Base-by-base conservation (phyloP, 2,888 invertebrate species). In the Notocelia uddmanniana region DNA sequence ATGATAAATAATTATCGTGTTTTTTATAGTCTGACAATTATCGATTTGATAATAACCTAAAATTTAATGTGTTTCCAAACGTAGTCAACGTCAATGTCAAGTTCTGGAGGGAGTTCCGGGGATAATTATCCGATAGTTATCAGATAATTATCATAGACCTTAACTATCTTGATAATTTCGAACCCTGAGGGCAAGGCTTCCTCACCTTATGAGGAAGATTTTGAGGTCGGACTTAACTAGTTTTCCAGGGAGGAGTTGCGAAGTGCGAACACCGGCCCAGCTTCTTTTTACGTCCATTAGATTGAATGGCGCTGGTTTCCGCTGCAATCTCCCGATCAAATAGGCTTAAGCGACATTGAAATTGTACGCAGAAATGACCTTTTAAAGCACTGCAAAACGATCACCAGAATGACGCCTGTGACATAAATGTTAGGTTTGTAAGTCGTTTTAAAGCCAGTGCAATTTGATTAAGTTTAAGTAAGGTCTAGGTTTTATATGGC, bases 251-350 rank as follows among this genome's bases (percentile, higher is more conserved):
- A n/a, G 6, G 45, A 45, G 45, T 45, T 45, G 6, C n/a, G 45
- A 15, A 41, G 41, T 5, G 0, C 5, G 13, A 5, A 45, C n/a
- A n/a, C 13, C n/a, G 8, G 8, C 8, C 8, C 45, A 8, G 45
- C 45, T 45, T n/a, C 54, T 59, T 66, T 71, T 71, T 71, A 66
- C 57, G n/a, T 13, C 64, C 70, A 66, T 70, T 70, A 66, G 66
- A 67, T 45, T 55, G 67, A 71, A 71, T 71, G 71, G 71, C 34
- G 54, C 15, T 3, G 55, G 67, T 67, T 72, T 72, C 71, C 71
- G 71, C 21, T 63, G 15, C 26, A 26, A 8, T 2, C 21, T 55
- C 55, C 26, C 26, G 23, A 26, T 55, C 18, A 60, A 23, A 18
- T 8, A n/a, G 60, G n/a, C 60, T 5, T 60, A 18, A 45, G 45